A percentile compares a stretch with the other conserved stretches of the same genome.
Evolutionary conservation across 2,797 vertebrate species (phyloP).

Genomic region (Leptodactylus fallax): DNA sequence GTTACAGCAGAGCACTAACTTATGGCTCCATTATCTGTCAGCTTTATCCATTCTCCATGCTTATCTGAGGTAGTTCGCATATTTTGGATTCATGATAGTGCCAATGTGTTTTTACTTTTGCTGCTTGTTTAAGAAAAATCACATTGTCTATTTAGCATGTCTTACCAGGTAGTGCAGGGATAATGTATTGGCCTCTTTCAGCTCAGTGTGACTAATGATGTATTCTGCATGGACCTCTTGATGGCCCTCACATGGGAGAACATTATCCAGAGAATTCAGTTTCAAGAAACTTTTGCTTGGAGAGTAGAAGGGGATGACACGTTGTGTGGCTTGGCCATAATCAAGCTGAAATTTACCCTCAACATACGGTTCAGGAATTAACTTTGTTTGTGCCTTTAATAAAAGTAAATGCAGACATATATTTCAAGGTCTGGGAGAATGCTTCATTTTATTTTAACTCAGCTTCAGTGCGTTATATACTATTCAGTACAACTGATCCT

Average conservation of each 20-base stretch:
- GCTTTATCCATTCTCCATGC: too few species aligned
- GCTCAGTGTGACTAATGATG: slow-evolving; percentile 43
- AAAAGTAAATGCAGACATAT: neutral
- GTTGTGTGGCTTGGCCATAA: fast-evolving
- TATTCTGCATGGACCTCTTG: slow-evolving; percentile 64
- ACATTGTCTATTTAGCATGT: neutral
- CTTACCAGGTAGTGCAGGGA: slow-evolving; percentile 65
- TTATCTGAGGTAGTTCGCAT: too few species aligned
- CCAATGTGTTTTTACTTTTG: too few species aligned
- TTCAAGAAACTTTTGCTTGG: slow-evolving; percentile 60
- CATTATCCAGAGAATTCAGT: neutral
- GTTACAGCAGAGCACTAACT: too few species aligned
- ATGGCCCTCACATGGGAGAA: slow-evolving; percentile 57
- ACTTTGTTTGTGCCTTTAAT: slow-evolving; percentile 20
- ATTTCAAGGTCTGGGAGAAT: neutral
- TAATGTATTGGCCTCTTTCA: slow-evolving; percentile 34
- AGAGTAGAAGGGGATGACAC: slow-evolving; percentile 38
- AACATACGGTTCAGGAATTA: neutral
- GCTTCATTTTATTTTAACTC: too few species aligned
- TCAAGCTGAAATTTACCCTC: fast-evolving
- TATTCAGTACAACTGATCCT: too few species aligned
- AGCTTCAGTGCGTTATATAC: too few species aligned
- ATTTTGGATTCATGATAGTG: too few species aligned
- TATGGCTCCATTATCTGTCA: too few species aligned
- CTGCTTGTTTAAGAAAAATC: too few species aligned